Conservation (phyloP, 1,140 invertebrate species). For the Ladona fulva region DNA sequence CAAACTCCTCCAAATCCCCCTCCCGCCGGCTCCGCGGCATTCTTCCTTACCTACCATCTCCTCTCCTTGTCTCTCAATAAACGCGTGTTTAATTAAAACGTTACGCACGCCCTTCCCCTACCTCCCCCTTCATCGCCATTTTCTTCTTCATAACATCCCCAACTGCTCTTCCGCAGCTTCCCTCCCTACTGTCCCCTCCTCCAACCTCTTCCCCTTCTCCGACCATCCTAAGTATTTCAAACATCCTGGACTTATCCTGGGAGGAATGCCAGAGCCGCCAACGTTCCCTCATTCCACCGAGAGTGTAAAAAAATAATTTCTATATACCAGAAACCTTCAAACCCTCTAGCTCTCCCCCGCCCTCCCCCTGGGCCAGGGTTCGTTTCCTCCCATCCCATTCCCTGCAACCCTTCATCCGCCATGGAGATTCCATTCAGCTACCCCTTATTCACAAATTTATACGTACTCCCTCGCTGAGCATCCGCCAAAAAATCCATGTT, state of each 20-base stretch:
- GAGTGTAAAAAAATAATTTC: neutral
- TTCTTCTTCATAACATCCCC: neutral
- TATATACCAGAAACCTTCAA: neutral
- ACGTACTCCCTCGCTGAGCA: too few species aligned
- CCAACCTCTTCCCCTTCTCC: neutral
- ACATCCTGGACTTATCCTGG: constrained; percentile 3
- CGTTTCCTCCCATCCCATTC: neutral
- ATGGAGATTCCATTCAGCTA: too few species aligned
- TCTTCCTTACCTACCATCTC: neutral
- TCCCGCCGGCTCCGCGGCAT: neutral
- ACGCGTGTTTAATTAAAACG: constrained; percentile 5
- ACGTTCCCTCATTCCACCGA: neutral
- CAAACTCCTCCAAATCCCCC: neutral
- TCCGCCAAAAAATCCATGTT: too few species aligned
- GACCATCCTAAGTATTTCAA: constrained; percentile 6
- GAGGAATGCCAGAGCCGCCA: neutral
- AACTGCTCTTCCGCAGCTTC: neutral
- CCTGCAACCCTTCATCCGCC: neutral
- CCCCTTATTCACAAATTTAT: too few species aligned
- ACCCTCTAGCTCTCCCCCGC: neutral
- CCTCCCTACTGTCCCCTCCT: neutral
- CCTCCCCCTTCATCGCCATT: neutral
- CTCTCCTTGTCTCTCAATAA: neutral
- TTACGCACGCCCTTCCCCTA: neutral
- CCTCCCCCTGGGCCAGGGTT: neutral